A percentile compares a stretch with the other conserved stretches of the same genome.
These are phyloP conservation scores for Apantesis nais DNA, from an alignment of 2,888 invertebrate species.

Conservation along the genomic window DNA sequence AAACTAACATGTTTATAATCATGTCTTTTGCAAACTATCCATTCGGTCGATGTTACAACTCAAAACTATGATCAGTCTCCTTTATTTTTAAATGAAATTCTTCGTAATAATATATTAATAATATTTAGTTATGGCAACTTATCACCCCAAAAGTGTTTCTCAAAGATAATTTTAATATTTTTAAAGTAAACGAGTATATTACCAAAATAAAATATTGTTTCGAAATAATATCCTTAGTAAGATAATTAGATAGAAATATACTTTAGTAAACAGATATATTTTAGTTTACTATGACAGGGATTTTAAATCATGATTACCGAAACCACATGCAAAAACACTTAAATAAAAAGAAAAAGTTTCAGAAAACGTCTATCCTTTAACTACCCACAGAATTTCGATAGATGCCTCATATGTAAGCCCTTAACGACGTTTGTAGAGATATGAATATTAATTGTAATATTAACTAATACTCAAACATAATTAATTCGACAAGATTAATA, in stretches of 20 bases:
- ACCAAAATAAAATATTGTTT: neutral
- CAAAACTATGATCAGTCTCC: too few relatives aligned
- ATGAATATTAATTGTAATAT: constrained; percentile 6
- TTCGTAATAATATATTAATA: too few relatives aligned
- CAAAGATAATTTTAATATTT: neutral
- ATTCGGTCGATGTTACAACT: too few relatives aligned
- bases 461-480: constrained; percentile 9
- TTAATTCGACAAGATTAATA: constrained; percentile 4
- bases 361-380: neutral
- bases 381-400: neutral
- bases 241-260: neutral
- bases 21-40: too few relatives aligned
- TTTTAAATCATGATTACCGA: neutral
- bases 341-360: neutral
- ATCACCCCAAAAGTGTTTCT: neutral
- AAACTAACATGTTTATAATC: neutral
- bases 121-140: too few relatives aligned
- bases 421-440: neutral
- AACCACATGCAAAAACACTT: neutral
- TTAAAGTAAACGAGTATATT: neutral
- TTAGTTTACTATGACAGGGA: neutral
- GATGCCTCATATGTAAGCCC: neutral
- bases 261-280: neutral
- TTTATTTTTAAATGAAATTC: too few relatives aligned
- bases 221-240: neutral